Evolutionary conservation across 2,888 invertebrate species (phyloP).

Genomic region (Coremacera marginata): DNA sequence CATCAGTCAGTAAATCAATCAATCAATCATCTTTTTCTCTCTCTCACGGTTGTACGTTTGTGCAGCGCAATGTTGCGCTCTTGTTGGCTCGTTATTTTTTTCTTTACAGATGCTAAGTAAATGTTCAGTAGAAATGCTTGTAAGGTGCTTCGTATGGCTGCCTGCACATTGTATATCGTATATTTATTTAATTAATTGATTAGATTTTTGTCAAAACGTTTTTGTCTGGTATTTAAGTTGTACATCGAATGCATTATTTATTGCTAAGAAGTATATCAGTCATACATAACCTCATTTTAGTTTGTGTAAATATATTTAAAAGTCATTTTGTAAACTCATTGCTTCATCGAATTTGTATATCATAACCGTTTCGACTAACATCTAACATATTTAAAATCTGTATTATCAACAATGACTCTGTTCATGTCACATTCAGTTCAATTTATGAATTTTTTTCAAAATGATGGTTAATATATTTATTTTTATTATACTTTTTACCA

Average conservation of each 20-base stretch:
- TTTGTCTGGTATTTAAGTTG: neutral
- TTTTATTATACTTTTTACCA: neutral
- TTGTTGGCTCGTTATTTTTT: neutral
- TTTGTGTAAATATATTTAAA: neutral
- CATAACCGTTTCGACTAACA: neutral
- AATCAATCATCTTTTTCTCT: neutral
- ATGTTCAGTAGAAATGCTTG: neutral
- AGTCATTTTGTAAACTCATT: neutral
- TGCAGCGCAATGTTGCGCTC: neutral
- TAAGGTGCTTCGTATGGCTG: neutral
- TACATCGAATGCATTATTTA: no score
- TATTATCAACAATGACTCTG: neutral
- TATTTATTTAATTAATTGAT: neutral
- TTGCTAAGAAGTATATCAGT: neutral
- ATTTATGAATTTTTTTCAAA: neutral
- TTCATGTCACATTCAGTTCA: neutral
- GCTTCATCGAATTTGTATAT: neutral
- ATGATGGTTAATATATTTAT: neutral
- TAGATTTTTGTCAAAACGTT: neutral
- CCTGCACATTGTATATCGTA: neutral
- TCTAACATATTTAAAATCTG: neutral
- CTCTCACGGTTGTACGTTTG: neutral
- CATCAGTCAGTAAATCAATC: slow-evolving; percentile 26
- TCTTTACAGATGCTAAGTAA: neutral
- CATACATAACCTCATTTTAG: neutral